A percentile compares a stretch with the other conserved stretches of the same genome.
Evolutionary conservation across 2,888 invertebrate genomes (phyloP).

Genomic region (Nephrotoma appendiculata): DNA sequence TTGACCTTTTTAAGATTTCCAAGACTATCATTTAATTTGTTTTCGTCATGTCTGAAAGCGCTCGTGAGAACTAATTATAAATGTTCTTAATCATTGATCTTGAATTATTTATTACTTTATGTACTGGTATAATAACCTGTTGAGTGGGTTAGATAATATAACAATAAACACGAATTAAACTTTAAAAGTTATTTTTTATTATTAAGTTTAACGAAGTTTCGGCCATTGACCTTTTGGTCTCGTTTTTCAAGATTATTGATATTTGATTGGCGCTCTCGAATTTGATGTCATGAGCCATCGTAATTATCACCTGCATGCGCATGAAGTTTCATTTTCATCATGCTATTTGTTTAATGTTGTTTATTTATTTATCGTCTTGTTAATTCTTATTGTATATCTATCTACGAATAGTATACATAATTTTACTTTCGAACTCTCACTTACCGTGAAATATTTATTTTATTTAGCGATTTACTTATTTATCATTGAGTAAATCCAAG

Average conservation of each 20-base stretch:
- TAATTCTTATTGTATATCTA: not conserved
- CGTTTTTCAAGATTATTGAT: not conserved
- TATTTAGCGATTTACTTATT: not conserved
- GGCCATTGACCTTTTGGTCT: not conserved
- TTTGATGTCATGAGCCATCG: not conserved
- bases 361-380: not conserved
- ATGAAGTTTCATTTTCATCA: not conserved
- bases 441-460: not conserved
- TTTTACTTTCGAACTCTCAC: not conserved
- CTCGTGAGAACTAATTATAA: not conserved
- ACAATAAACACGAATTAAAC: not conserved
- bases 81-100: not conserved
- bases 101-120: not conserved
- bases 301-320: not conserved
- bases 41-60: not conserved
- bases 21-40: not conserved
- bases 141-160: not conserved
- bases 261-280: not conserved
- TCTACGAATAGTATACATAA: not conserved
- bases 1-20: not conserved
- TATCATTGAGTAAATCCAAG: not conserved
- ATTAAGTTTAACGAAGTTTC: not conserved
- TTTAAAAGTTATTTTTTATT: not conserved
- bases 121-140: not conserved
- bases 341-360: not conserved